Conservation (phyloP, 2,888 invertebrate genomes). For the Hesperia comma region DNA sequence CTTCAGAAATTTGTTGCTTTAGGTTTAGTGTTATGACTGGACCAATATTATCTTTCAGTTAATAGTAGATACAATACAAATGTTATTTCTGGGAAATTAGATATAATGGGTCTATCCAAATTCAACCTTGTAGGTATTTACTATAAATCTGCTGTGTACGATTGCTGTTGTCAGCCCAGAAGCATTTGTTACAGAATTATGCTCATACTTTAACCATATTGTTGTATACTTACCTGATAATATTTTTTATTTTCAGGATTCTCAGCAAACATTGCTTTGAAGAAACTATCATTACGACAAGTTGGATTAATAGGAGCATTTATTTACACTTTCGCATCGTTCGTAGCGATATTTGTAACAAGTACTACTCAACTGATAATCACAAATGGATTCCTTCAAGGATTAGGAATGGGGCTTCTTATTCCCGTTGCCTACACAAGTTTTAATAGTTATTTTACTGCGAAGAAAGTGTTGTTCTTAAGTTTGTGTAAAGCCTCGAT, state of each 20-base stretch:
- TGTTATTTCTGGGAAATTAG: too few relatives aligned
- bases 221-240: too few relatives aligned
- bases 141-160: too few relatives aligned
- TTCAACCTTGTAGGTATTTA: too few relatives aligned
- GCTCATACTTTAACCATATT: too few relatives aligned
- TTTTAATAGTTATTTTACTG: constrained; percentile 89
- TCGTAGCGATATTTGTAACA: constrained; percentile 85
- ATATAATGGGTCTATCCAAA: too few relatives aligned
- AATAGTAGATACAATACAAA: too few relatives aligned
- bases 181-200: too few relatives aligned
- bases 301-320: constrained; percentile 87
- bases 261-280: constrained; percentile 87
- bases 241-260: constrained; percentile 81
- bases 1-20: too few relatives aligned
- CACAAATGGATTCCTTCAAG: constrained; percentile 86
- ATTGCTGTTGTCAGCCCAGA: too few relatives aligned
- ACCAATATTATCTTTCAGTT: too few relatives aligned
- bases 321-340: constrained; percentile 85
- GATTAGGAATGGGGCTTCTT: constrained; percentile 87
- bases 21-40: too few relatives aligned
- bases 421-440: constrained; percentile 89
- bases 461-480: constrained; percentile 88
- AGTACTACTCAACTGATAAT: constrained; percentile 86
- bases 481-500: constrained; percentile 88
- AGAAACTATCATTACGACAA: constrained; percentile 85